A percentile compares a stretch with the other conserved stretches of the same genome.
Evolutionary conservation across 2,797 vertebrate species (phyloP).

Genomic region (Hipposideros larvatus): DNA sequence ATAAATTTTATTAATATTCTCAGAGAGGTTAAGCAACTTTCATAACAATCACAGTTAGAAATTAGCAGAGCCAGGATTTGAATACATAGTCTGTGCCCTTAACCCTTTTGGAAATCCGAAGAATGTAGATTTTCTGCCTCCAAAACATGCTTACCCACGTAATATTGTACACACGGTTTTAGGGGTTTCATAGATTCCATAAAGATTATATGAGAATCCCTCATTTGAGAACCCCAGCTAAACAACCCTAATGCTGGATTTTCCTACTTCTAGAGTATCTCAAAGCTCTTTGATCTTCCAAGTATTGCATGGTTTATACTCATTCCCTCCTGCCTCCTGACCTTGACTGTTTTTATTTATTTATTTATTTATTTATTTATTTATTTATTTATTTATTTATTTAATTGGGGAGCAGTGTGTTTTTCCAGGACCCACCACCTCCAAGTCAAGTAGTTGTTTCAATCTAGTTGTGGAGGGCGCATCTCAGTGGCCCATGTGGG

Average conservation of each 20-base stretch:
- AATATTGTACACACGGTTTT: background rate
- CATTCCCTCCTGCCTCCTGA: slow-evolving; percentile 67
- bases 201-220: background rate
- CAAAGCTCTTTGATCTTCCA: slow-evolving; percentile 60
- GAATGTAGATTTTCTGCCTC: background rate
- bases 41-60: background rate
- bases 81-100: background rate
- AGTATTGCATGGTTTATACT: background rate
- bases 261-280: background rate
- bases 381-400: no score
- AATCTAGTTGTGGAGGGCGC: no score
- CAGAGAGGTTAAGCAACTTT: background rate
- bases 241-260: background rate
- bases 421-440: no score
- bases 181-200: background rate
- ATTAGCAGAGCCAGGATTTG: background rate
- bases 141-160: background rate
- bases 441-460: no score
- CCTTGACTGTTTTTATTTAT: slow-evolving; percentile 13
- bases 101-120: background rate
- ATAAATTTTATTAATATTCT: slow-evolving; percentile 27
- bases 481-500: no score
- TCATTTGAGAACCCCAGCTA: background rate
- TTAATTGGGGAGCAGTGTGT: no score
- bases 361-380: no score